phyloP scores from a whole-genome alignment of 1,140 invertebrate genomes.

The Proales similis region DNA sequence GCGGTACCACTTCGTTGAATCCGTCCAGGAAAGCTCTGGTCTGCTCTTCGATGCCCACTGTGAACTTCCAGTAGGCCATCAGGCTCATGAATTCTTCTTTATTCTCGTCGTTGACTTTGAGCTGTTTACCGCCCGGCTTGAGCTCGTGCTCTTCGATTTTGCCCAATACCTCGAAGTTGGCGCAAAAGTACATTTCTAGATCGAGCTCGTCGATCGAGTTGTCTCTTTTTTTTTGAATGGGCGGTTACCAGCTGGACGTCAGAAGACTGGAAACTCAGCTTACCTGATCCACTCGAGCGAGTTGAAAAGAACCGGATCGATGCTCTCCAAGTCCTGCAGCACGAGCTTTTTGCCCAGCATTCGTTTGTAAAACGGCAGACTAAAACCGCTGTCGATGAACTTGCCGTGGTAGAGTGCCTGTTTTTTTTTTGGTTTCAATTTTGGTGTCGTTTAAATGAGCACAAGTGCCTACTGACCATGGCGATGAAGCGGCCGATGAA shows the following conservation, averaged over 20 bases:
- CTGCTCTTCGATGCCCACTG: conserved; percentile 83
- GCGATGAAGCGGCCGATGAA: conserved; percentile 91
- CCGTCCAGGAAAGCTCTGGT: conserved; percentile 92
- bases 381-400: conserved; percentile 93
- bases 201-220: conserved; percentile 77
- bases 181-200: conserved; percentile 83
- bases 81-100: conserved; percentile 94
- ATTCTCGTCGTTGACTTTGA: conserved; percentile 83
- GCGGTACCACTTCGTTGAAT: conserved; percentile 82
- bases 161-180: conserved; percentile 92
- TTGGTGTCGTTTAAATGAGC: too few relatives aligned
- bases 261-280: conserved; percentile 23
- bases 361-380: conserved; percentile 99
- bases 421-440: too few relatives aligned
- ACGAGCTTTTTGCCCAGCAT: conserved; percentile 90
- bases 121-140: conserved; percentile 79
- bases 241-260: too few relatives aligned
- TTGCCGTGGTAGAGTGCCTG: conserved; percentile 99
- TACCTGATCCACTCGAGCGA: conserved; percentile 88
- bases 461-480: conserved; percentile 6
- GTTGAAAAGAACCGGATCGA: conserved; percentile 96
- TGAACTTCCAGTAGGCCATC: conserved; percentile 89
- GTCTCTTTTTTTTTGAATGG: conserved; percentile 54
- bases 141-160: conserved; percentile 78
- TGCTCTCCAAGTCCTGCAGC: conserved; percentile 91